These are phyloP conservation scores for Presbytis comata DNA, from an alignment of 2,797 vertebrate genomes.

Conservation along the genomic window DNA sequence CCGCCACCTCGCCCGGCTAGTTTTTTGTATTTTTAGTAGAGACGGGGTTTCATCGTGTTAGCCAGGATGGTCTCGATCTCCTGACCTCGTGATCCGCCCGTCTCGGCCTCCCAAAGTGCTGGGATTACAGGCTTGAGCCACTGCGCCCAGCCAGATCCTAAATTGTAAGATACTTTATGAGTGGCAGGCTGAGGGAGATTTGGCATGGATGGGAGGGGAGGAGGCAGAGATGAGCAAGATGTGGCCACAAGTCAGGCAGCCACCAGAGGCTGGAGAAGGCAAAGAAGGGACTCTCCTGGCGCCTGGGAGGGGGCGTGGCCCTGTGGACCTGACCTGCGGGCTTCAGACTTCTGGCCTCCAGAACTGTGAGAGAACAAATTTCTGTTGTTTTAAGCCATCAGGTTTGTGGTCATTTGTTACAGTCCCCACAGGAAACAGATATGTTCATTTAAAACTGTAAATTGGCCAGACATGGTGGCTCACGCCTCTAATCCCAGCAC, in stretches of 20 bases:
- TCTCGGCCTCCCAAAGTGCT: too few relatives aligned
- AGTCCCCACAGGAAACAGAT: not conserved
- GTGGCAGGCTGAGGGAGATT: not conserved
- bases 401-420: not conserved
- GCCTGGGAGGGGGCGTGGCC: not conserved
- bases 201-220: not conserved
- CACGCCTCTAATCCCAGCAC: too few relatives aligned
- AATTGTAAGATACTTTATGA: not conserved
- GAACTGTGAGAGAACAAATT: not conserved
- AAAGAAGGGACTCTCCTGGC: not conserved
- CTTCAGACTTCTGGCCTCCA: not conserved
- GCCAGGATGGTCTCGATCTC: too few relatives aligned
- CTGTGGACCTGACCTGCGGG: rapidly evolving
- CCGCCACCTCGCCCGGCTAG: too few relatives aligned
- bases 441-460: not conserved
- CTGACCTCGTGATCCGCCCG: too few relatives aligned
- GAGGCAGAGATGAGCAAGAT: not conserved
- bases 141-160: too few relatives aligned
- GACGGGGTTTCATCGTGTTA: too few relatives aligned
- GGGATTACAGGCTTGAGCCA: too few relatives aligned
- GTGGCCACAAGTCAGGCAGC: not conserved
- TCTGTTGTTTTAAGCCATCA: not conserved
- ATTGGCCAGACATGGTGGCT: not conserved
- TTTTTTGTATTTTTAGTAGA: too few relatives aligned
- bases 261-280: not conserved